Evolutionary conservation across 2,888 invertebrate species (phyloP).

Genomic region (Chrysopilus asiliformis): DNA sequence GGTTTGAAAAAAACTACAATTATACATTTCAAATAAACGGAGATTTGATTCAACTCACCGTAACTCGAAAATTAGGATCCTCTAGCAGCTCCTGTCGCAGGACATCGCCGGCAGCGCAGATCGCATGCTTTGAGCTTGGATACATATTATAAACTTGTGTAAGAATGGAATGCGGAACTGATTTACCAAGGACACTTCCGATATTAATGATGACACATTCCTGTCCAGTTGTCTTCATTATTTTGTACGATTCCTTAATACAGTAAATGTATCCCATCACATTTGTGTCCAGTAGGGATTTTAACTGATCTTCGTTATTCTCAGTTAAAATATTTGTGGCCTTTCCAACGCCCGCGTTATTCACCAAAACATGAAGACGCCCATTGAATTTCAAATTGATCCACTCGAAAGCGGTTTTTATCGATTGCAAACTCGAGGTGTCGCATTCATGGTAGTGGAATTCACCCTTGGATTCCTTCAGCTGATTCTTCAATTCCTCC

Average conservation of each 20-base stretch:
- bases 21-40: background rate
- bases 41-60: conserved; percentile 23
- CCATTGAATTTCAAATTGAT: conserved; percentile 37
- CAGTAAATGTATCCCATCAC: conserved; percentile 35
- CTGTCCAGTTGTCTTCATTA: conserved; percentile 34
- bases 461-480: conserved; percentile 20
- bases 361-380: conserved; percentile 43
- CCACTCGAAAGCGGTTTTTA: conserved; percentile 39
- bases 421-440: conserved; percentile 38
- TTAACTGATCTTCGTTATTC: conserved; percentile 20
- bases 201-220: conserved; percentile 37
- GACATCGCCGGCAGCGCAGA: conserved; percentile 25
- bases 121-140: conserved; percentile 25
- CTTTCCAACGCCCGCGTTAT: conserved; percentile 40
- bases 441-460: conserved; percentile 39
- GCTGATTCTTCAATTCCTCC: conserved; percentile 19
- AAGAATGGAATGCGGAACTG: conserved; percentile 27
- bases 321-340: conserved; percentile 19
- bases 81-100: conserved; percentile 22
- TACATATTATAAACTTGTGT: conserved; percentile 23
- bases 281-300: conserved; percentile 35
- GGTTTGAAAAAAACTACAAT: too few species aligned
- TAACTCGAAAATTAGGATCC: conserved; percentile 23
- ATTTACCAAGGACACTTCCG: conserved; percentile 38
- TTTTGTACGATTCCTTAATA: conserved; percentile 34